Evolutionary conservation across 2,113 vertebrate species (phyloP).

Genomic region (pig (Sus scrofa)): DNA sequence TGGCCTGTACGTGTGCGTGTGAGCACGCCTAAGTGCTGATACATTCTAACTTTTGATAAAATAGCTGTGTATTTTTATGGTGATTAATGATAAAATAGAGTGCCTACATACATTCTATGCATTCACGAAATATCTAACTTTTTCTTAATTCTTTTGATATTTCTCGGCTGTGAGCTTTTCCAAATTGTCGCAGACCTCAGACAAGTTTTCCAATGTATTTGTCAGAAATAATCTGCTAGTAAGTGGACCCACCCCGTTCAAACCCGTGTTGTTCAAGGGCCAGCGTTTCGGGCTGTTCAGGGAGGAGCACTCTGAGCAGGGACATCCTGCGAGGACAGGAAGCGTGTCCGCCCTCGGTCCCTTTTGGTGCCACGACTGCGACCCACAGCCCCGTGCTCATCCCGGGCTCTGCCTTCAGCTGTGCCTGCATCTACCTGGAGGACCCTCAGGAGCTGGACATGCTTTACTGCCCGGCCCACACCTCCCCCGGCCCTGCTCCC

Average conservation of each 20-base stretch:
- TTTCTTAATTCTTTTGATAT: background rate
- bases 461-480: background rate
- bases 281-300: background rate
- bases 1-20: background rate
- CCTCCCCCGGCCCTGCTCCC: fast-evolving
- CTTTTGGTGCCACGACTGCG: too few relatives aligned
- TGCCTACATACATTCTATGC: background rate
- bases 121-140: background rate
- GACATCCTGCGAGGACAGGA: fast-evolving
- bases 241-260: background rate
- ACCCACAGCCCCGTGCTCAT: too few relatives aligned
- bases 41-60: background rate
- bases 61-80: background rate
- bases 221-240: background rate
- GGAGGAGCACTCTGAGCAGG: background rate
- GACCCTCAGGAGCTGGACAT: background rate
- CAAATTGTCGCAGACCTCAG: background rate
- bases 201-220: background rate
- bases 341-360: background rate
- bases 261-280: fast-evolving
- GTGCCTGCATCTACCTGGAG: background rate
- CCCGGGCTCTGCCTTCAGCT: background rate
- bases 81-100: background rate
- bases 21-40: background rate
- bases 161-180: background rate